A percentile compares a stretch with the other conserved stretches of the same genome.
These are phyloP conservation scores for Epicampocera succincta DNA, from an alignment of 2,888 invertebrate genomes.

Conservation along the genomic window DNA sequence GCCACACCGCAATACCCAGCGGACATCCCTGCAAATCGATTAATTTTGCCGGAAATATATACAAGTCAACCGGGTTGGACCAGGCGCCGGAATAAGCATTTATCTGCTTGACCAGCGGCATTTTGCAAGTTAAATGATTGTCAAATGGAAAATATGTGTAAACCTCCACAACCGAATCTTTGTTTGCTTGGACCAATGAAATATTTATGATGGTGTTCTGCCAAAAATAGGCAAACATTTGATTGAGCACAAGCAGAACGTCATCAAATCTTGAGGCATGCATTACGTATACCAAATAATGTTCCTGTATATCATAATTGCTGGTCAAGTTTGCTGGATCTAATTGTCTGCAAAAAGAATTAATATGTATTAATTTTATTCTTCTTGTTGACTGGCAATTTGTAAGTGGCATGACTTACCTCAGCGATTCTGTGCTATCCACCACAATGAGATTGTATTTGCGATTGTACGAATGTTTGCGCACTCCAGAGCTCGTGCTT, in stretches of 20 bases:
- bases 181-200: slow-evolving; percentile 62
- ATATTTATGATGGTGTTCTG: slow-evolving; percentile 71
- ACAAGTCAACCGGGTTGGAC: slow-evolving; percentile 16
- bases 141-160: slow-evolving; percentile 71
- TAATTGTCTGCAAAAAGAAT: slow-evolving; percentile 49
- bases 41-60: slow-evolving; percentile 71
- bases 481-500: slow-evolving; percentile 13
- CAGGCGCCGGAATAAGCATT: slow-evolving; percentile 65
- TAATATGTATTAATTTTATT: slow-evolving; percentile 34
- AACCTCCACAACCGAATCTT: slow-evolving; percentile 39
- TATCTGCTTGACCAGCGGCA: slow-evolving; percentile 39
- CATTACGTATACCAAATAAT: slow-evolving; percentile 69
- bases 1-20: slow-evolving; percentile 69
- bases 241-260: not conserved
- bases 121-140: slow-evolving; percentile 52
- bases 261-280: slow-evolving; percentile 37
- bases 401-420: slow-evolving; percentile 38
- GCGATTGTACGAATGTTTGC: slow-evolving; percentile 41
- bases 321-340: slow-evolving; percentile 61
- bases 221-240: slow-evolving; percentile 71
- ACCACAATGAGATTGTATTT: slow-evolving; percentile 66
- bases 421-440: slow-evolving; percentile 57
- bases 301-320: slow-evolving; percentile 69
- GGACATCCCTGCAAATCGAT: slow-evolving; percentile 66
- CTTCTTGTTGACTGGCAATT: not conserved